These are phyloP conservation scores for Drosophila varians DNA, from an alignment of 1,140 invertebrate species.

Conservation along the genomic window DNA sequence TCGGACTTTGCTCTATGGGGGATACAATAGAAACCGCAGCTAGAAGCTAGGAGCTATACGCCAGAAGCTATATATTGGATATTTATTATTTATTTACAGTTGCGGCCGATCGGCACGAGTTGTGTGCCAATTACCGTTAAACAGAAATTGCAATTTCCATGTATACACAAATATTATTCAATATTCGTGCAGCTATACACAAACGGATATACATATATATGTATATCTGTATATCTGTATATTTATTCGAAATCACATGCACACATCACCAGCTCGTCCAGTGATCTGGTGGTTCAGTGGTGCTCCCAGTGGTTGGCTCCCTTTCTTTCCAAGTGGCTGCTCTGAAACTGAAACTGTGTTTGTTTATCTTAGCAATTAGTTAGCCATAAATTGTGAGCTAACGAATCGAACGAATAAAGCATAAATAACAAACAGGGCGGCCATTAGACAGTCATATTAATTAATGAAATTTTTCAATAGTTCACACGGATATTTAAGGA, in stretches of 20 bases:
- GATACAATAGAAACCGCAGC: neutral
- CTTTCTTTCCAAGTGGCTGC: constrained; percentile 10
- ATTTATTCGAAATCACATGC: constrained; percentile 51
- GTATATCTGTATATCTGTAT: constrained; percentile 3
- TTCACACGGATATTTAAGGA: no score
- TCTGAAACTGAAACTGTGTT: constrained; percentile 12
- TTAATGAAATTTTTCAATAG: neutral
- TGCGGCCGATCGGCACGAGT: constrained; percentile 49
- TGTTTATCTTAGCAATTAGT: constrained; percentile 62
- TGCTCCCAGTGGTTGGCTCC: neutral
- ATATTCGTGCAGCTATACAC: constrained; percentile 3
- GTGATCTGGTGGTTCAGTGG: constrained; percentile 12
- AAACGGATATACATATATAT: no score
- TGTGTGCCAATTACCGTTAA: constrained; percentile 68
- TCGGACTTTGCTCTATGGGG: constrained; percentile 18
- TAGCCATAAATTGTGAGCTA: constrained; percentile 40
- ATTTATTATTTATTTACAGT: constrained; percentile 33
- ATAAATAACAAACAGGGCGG: constrained; percentile 9
- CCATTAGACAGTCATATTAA: no score
- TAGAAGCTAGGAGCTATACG: neutral
- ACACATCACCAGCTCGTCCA: constrained; percentile 5
- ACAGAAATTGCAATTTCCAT: constrained; percentile 33
- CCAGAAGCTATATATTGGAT: neutral
- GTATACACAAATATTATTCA: constrained; percentile 15
- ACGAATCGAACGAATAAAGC: constrained; percentile 7